Conservation (phyloP, 1,140 invertebrate species). For the Pseudomyrmex concolor region DNA sequence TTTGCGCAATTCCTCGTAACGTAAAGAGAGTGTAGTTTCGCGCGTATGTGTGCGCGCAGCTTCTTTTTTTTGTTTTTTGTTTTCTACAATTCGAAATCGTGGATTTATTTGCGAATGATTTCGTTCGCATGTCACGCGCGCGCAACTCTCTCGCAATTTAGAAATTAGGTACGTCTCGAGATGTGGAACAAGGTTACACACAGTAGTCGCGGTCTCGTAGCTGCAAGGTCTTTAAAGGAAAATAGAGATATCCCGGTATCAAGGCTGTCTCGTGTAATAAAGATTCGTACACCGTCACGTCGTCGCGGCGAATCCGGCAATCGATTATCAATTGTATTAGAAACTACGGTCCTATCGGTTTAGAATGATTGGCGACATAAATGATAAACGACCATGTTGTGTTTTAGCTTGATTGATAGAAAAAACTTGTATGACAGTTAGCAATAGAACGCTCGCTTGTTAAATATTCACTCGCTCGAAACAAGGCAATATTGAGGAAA, state of each 20-base stretch:
- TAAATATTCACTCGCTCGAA: neutral
- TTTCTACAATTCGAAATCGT: no score
- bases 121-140: no score
- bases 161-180: no score
- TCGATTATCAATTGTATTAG: slow-evolving; percentile 70
- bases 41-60: no score
- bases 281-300: slow-evolving; percentile 55
- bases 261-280: slow-evolving; percentile 63
- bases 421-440: slow-evolving; percentile 5
- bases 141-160: no score
- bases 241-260: slow-evolving; percentile 29
- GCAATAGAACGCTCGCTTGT: slow-evolving; percentile 1
- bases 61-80: no score
- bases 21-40: no score
- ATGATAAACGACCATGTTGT: slow-evolving; percentile 12
- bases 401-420: slow-evolving; percentile 32
- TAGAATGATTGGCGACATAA: slow-evolving; percentile 37
- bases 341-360: slow-evolving; percentile 46
- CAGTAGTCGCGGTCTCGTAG: no score
- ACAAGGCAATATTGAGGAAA: slow-evolving; percentile 48
- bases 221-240: no score
- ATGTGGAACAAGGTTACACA: no score
- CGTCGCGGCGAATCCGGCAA: slow-evolving; percentile 56
- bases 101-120: no score
- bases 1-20: no score